Percentiles rank a stretch among this genome's conserved stretches.
Conservation (phyloP, 2,797 vertebrate species). For the Naso thynnoides region DNA sequence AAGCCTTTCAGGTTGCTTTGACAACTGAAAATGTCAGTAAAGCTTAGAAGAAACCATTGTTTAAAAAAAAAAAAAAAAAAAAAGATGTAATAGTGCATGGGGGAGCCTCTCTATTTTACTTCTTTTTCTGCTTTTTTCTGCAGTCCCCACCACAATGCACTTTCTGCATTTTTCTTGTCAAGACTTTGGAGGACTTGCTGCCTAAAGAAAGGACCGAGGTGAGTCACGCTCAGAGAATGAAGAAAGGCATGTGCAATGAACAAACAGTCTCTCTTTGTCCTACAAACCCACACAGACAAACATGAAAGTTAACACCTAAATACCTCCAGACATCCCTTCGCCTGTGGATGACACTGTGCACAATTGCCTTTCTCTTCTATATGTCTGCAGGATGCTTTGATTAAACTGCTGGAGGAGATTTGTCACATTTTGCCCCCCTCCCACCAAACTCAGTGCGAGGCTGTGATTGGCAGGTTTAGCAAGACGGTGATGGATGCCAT, state of each 20-base stretch:
- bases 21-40: constrained; percentile 51
- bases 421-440: constrained; percentile 83
- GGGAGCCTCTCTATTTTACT: background rate
- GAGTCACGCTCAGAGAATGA: background rate
- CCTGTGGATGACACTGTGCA: background rate
- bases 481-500: constrained; percentile 80
- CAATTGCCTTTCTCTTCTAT: background rate
- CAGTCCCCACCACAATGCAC: constrained; percentile 59
- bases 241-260: background rate
- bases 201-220: constrained; percentile 81
- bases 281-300: background rate
- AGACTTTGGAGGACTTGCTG: constrained; percentile 75
- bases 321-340: constrained; percentile 10
- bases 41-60: background rate
- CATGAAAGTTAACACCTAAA: constrained; percentile 1
- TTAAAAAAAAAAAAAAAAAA: no score
- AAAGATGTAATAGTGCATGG: no score
- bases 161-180: constrained; percentile 77
- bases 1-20: constrained; percentile 51
- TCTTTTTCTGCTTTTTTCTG: constrained; percentile 11
- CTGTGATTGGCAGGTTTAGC: constrained; percentile 80
- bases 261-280: constrained; percentile 9
- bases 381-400: constrained; percentile 76
- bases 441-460: constrained; percentile 80
- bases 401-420: constrained; percentile 70